phyloP scores from a whole-genome alignment of 53 echinoderm and acorn worm genomes.

The Arbacia lixula region DNA sequence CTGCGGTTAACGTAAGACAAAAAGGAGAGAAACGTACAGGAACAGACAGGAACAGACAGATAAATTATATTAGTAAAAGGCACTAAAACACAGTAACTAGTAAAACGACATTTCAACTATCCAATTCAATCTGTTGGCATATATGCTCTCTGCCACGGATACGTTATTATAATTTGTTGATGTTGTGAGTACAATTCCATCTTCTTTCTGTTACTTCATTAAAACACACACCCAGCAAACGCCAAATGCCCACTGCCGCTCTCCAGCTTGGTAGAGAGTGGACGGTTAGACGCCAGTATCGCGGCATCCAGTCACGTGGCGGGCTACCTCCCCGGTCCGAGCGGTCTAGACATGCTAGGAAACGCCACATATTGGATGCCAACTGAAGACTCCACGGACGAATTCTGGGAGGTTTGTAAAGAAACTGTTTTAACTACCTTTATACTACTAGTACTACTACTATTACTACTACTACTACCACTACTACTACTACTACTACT shows the following conservation, averaged over 20 bases:
- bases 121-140: no score
- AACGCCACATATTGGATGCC: neutral
- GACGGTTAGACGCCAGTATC: neutral
- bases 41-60: no score
- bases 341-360: neutral
- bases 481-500: slow-evolving; percentile 16
- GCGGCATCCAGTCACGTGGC: neutral
- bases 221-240: neutral
- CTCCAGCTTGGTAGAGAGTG: neutral
- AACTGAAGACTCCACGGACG: neutral
- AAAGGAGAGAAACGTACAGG: no score
- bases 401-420: neutral
- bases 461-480: slow-evolving; percentile 13
- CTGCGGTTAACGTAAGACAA: no score
- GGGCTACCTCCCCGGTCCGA: neutral
- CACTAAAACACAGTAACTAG: no score
- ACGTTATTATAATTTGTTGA: no score
- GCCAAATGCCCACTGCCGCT: neutral
- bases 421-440: no score
- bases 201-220: neutral
- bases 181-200: no score
- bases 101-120: no score
- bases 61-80: no score
- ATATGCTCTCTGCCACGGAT: no score
- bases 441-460: no score